Percentiles rank a stretch among this genome's conserved stretches.
Evolutionary conservation across 2,888 invertebrate genomes (phyloP).

Genomic region (Melinaea menophilus): DNA sequence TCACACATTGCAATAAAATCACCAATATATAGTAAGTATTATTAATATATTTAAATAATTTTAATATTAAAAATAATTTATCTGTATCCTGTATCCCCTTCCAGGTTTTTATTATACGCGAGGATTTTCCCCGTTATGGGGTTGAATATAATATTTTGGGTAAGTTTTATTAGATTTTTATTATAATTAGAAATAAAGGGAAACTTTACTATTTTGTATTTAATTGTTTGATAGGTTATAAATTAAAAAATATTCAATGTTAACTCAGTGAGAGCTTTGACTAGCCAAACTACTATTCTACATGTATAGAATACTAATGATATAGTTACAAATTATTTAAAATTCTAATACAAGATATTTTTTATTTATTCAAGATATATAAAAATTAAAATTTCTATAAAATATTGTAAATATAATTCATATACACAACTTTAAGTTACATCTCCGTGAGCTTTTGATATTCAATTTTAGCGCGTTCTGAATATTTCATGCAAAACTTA

Average conservation of each 20-base stretch:
- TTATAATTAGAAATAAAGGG: neutral
- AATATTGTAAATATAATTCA: no score
- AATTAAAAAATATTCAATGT: no score
- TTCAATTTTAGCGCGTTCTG: no score
- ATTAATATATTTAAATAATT: constrained; percentile 9
- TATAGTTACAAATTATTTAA: neutral
- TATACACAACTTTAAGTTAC: no score
- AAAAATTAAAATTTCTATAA: no score
- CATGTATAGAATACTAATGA: neutral
- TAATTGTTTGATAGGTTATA: no score
- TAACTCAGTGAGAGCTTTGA: no score
- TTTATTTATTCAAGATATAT: no score
- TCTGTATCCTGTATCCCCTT: constrained; percentile 11
- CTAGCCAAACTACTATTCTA: neutral
- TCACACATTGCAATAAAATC: constrained; percentile 17
- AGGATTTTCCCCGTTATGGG: constrained; percentile 62
- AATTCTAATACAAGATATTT: no score
- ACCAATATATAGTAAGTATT: constrained; percentile 13
- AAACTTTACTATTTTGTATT: no score
- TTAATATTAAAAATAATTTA: neutral
- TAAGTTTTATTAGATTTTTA: constrained; percentile 41
- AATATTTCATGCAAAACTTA: no score
- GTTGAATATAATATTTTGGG: constrained; percentile 53
- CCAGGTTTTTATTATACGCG: constrained; percentile 25
- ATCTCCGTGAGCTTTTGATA: no score